Evolutionary conservation across 1,140 invertebrate genomes (phyloP).

Genomic region (Condylostylus longicornis): DNA sequence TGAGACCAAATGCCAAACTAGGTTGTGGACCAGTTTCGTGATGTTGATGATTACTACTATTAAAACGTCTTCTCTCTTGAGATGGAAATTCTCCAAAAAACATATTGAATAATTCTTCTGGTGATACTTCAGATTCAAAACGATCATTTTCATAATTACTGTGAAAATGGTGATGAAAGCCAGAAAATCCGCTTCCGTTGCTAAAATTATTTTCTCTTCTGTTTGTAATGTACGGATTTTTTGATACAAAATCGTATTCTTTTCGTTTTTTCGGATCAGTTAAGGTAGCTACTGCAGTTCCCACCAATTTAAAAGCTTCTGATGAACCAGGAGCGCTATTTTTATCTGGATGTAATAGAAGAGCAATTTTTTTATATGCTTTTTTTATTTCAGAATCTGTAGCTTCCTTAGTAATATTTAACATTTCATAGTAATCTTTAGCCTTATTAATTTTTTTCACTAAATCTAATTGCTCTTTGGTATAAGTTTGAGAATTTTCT

Average conservation of each 20-base stretch:
- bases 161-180: conserved; percentile 1
- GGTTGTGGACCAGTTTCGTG: conserved; percentile 17
- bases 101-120: conserved; percentile 93
- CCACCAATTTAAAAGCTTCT: conserved; percentile 86
- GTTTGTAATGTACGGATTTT: neutral
- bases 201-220: conserved; percentile 7
- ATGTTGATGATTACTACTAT: conserved; percentile 21
- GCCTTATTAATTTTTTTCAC: conserved; percentile 45
- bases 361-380: conserved; percentile 86
- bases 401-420: conserved; percentile 77
- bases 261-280: conserved; percentile 85
- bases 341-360: conserved; percentile 97
- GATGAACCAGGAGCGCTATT: conserved; percentile 89
- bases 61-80: conserved; percentile 4
- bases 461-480: conserved; percentile 41
- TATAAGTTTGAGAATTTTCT: conserved; percentile 23
- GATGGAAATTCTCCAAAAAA: conserved; percentile 64
- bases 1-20: conserved; percentile 32
- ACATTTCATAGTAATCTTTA: conserved; percentile 95
- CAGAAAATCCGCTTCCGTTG: neutral
- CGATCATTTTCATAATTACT: conserved; percentile 35
- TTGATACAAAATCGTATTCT: conserved; percentile 60
- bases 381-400: conserved; percentile 90
- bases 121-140: conserved; percentile 74
- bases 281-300: conserved; percentile 87